Evolutionary conservation across 1,140 invertebrate species (phyloP).

Genomic region (Platorchestia sp.): DNA sequence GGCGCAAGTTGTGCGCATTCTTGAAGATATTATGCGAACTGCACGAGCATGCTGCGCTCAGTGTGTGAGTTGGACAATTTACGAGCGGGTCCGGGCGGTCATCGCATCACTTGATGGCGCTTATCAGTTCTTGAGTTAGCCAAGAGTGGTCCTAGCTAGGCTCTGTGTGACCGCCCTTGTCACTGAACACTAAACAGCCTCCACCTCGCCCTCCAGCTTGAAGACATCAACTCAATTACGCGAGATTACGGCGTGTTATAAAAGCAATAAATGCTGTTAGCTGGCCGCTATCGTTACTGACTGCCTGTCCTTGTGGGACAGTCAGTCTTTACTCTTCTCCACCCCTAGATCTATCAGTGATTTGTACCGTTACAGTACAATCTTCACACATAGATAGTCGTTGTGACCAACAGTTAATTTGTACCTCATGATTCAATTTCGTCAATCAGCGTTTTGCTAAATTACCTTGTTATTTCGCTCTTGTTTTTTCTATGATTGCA

Average conservation of each 20-base stretch:
- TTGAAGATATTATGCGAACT: background rate
- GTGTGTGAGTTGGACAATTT: background rate
- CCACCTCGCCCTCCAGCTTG: conserved; percentile 26
- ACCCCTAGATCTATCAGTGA: background rate
- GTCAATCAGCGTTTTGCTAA: background rate
- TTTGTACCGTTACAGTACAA: background rate
- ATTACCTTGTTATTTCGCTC: background rate
- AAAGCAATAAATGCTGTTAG: conserved; percentile 49
- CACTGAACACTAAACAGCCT: background rate
- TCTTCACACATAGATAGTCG: background rate
- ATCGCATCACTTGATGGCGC: conserved; percentile 27
- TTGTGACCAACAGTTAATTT: background rate
- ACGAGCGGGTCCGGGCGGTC: background rate
- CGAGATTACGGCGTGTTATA: conserved; percentile 48
- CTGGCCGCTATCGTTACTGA: background rate
- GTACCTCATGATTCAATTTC: background rate
- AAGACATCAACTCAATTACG: conserved; percentile 50
- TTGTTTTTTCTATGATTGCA: background rate
- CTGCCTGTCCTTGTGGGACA: background rate
- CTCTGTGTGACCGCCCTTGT: background rate
- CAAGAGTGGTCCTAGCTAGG: background rate
- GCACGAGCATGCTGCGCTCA: background rate
- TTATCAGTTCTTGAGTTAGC: conserved; percentile 34
- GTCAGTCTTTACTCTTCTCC: background rate
- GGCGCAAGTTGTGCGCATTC: background rate